Conservation (phyloP, 2,888 invertebrate genomes). For the Hypomecis atomaria region DNA sequence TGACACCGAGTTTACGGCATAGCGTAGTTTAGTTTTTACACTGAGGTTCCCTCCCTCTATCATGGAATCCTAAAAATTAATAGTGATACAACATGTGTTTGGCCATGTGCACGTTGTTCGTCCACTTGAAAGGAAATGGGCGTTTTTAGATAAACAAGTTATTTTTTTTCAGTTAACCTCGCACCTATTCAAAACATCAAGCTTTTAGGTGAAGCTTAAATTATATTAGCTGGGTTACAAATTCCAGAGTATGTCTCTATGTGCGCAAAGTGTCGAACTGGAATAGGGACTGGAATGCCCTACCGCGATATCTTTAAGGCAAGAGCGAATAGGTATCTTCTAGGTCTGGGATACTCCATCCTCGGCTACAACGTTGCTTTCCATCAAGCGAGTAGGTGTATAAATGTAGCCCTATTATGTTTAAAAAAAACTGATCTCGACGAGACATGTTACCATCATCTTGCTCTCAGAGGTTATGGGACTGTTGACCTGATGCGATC, state of each 20-base stretch:
- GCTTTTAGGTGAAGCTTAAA: constrained; percentile 14
- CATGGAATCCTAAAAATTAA: constrained; percentile 34
- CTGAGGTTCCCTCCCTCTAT: too few relatives aligned
- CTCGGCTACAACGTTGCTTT: too few relatives aligned
- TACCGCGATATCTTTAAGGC: too few relatives aligned
- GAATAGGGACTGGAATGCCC: too few relatives aligned
- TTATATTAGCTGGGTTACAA: constrained; percentile 1
- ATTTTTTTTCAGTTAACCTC: constrained; percentile 42
- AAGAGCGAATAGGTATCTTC: too few relatives aligned
- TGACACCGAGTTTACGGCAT: too few relatives aligned
- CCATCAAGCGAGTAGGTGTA: too few relatives aligned
- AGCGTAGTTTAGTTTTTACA: too few relatives aligned
- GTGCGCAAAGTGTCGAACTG: too few relatives aligned
- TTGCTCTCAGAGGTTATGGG: constrained; percentile 37
- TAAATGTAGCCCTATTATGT: too few relatives aligned
- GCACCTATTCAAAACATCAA: constrained; percentile 35
- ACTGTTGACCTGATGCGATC: constrained; percentile 44
- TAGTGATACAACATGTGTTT: constrained; percentile 63
- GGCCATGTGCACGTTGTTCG: constrained; percentile 71
- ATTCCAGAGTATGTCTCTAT: neutral
- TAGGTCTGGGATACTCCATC: too few relatives aligned
- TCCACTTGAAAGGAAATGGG: constrained; percentile 63
- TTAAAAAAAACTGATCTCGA: too few relatives aligned
- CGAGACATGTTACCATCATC: constrained; percentile 12
- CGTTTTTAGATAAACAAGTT: constrained; percentile 49